These are phyloP conservation scores for Poecilia picta DNA, from an alignment of 2,797 vertebrate species.

Conservation along the genomic window DNA sequence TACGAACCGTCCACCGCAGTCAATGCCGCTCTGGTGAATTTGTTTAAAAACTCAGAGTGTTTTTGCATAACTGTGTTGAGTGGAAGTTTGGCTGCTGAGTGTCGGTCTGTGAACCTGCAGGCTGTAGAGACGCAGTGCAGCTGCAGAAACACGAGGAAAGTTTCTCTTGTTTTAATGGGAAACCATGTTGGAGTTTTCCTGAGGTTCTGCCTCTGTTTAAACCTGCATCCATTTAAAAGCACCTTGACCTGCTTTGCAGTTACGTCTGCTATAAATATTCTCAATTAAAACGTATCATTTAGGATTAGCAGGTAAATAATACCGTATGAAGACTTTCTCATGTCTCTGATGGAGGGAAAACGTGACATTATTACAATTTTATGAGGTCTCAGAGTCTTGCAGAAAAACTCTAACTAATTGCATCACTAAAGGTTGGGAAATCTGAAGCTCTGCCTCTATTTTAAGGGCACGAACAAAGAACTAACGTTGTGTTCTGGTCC, in stretches of 20 bases:
- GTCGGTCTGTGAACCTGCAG: not conserved
- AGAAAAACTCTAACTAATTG: not conserved
- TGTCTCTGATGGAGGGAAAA: not conserved
- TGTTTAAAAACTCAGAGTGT: not conserved
- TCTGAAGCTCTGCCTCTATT: not conserved
- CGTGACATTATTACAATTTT: not conserved
- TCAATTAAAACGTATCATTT: not conserved
- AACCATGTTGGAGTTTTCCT: not conserved
- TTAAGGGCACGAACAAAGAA: not conserved
- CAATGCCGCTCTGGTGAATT: not conserved
- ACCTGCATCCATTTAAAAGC: not conserved
- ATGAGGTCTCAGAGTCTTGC: not conserved
- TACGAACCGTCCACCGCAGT: not conserved
- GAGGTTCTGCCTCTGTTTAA: not conserved
- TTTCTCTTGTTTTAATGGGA: not conserved
- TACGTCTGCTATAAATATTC: not conserved
- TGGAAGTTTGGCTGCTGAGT: not conserved
- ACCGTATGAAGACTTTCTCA: not conserved
- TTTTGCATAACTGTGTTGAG: not conserved
- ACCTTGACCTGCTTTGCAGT: too few species aligned
- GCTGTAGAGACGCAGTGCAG: not conserved
- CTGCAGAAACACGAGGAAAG: not conserved
- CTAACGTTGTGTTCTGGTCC: not conserved
- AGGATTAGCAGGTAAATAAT: not conserved
- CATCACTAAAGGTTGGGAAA: not conserved